Evolutionary conservation across 1,140 invertebrate species (phyloP).

Genomic region (Tachypleus tridentatus): DNA sequence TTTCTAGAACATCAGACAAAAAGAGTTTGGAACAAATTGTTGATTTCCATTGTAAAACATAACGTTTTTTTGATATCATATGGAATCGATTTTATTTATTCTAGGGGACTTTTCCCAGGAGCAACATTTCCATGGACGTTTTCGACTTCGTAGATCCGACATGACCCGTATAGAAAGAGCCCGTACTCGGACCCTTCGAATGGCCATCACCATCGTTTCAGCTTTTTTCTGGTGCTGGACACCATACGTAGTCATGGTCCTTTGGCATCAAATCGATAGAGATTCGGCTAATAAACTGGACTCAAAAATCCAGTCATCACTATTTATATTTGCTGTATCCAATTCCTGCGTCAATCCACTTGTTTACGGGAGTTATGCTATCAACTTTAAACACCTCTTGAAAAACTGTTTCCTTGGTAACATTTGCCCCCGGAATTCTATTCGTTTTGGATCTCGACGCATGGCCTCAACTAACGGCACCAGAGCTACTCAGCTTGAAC

Average conservation of each 20-base stretch:
- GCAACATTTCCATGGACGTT: no score
- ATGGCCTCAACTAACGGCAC: no score
- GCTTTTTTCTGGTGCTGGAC: constrained; percentile 69
- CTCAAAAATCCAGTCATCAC: constrained; percentile 41
- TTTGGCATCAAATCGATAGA: constrained; percentile 42
- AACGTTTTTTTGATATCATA: no score
- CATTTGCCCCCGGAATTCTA: no score
- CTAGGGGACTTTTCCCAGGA: no score
- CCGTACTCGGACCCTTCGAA: constrained; percentile 49
- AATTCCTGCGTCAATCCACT: constrained; percentile 64
- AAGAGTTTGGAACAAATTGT: no score
- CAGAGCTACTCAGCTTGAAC: no score
- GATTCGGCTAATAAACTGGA: constrained; percentile 37
- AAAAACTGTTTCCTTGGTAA: constrained; percentile 3
- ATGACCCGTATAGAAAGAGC: constrained; percentile 19
- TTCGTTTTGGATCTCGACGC: no score
- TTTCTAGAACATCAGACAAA: no score
- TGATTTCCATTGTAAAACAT: no score
- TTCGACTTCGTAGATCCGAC: no score
- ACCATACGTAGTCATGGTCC: constrained; percentile 57
- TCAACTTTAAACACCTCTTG: constrained; percentile 14
- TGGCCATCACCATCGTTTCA: constrained; percentile 66
- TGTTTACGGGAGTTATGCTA: constrained; percentile 55
- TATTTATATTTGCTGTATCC: constrained; percentile 52
- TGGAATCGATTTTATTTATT: no score